These are phyloP conservation scores for Cheirogaleus medius DNA, from an alignment of 2,113 vertebrate genomes.

Conservation along the genomic window DNA sequence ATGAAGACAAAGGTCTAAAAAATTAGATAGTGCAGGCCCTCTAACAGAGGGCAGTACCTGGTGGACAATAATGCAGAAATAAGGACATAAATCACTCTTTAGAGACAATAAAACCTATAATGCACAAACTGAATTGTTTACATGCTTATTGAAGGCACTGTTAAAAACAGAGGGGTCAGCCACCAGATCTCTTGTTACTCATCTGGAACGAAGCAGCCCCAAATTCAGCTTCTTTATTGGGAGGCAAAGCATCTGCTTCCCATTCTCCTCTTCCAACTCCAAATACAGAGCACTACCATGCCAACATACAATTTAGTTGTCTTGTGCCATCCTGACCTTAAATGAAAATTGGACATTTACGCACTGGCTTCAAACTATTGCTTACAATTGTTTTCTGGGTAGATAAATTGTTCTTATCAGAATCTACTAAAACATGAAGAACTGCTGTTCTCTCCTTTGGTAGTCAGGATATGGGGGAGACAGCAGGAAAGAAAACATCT, in stretches of 20 bases:
- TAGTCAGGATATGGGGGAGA: neutral
- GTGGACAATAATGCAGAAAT: conserved; percentile 82
- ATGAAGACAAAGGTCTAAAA: conserved; percentile 93
- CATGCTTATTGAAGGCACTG: neutral
- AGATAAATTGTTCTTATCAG: conserved; percentile 73
- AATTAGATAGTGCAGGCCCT: conserved; percentile 77
- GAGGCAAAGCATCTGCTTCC: conserved; percentile 22
- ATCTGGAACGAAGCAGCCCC: neutral
- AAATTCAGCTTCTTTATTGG: conserved; percentile 43
- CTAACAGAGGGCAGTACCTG: conserved; percentile 83
- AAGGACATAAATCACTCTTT: conserved; percentile 86
- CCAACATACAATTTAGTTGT: neutral
- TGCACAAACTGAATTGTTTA: conserved; percentile 63
- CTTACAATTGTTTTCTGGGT: conserved; percentile 54
- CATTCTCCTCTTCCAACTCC: neutral
- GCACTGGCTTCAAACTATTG: conserved; percentile 1
- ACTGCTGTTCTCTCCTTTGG: conserved; percentile 22
- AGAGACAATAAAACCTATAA: conserved; percentile 76
- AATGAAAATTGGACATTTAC: conserved; percentile 45
- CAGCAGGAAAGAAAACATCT: neutral
- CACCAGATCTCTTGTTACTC: conserved; percentile 12
- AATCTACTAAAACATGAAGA: conserved; percentile 71
- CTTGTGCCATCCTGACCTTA: conserved; percentile 35
- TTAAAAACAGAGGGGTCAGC: conserved; percentile 52
- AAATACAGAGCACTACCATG: neutral